phyloP scores from a whole-genome alignment of 2,888 invertebrate species.

The Lydus trimaculatus region DNA sequence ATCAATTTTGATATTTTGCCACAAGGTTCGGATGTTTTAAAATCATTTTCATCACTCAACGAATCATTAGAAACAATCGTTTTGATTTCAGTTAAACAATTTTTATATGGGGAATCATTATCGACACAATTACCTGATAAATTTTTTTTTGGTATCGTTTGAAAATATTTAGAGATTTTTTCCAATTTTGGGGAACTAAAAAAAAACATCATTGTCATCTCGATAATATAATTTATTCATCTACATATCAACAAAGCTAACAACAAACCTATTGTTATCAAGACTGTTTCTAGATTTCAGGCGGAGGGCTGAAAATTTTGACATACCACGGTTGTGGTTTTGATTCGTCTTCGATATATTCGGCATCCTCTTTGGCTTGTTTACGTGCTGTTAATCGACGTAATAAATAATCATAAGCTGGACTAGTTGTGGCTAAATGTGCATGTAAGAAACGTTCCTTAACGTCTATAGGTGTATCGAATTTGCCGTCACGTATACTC shows the following conservation, averaged over 20 bases:
- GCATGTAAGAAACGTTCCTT: slow-evolving; percentile 34
- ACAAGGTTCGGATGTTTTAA: slow-evolving; percentile 46
- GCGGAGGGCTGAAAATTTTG: slow-evolving; percentile 38
- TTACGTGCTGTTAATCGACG: slow-evolving; percentile 37
- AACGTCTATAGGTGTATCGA: slow-evolving; percentile 42
- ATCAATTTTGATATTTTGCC: slow-evolving; percentile 37
- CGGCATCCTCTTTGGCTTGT: slow-evolving; percentile 37
- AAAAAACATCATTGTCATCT: slow-evolving; percentile 16
- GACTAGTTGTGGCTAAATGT: slow-evolving; percentile 25
- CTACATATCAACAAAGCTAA: slow-evolving; percentile 13
- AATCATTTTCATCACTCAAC: slow-evolving; percentile 48
- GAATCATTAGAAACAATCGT: slow-evolving; percentile 28
- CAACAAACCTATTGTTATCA: slow-evolving; percentile 41
- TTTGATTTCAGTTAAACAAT: slow-evolving; percentile 39
- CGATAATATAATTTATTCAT: slow-evolving; percentile 16
- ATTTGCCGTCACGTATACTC: slow-evolving; percentile 40
- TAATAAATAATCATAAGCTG: slow-evolving; percentile 35
- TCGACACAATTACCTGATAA: slow-evolving; percentile 9
- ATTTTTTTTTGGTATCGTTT: slow-evolving; percentile 14
- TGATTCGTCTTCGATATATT: slow-evolving; percentile 42
- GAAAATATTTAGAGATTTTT: slow-evolving; percentile 43
- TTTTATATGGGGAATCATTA: slow-evolving; percentile 46
- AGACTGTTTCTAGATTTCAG: slow-evolving; percentile 39
- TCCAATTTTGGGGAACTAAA: slow-evolving; percentile 33
- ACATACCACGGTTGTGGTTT: slow-evolving; percentile 40